Percentiles rank a stretch among this genome's conserved stretches.
Conservation (phyloP, 2,113 vertebrate genomes). For the Heterocephalus glaber region DNA sequence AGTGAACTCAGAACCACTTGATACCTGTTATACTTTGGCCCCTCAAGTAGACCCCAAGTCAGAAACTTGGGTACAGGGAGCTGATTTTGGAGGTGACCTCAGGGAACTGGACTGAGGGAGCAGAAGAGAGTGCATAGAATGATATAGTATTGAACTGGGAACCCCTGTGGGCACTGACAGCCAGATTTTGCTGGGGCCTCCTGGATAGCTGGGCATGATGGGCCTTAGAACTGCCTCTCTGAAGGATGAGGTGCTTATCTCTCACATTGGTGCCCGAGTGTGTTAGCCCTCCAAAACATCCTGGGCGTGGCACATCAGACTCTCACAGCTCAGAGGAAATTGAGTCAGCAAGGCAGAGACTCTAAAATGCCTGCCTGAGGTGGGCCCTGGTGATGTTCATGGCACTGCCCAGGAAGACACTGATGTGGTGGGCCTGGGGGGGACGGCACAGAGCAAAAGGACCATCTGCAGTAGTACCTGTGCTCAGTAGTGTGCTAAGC, state of each 20-base stretch:
- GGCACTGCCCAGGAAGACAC: background rate
- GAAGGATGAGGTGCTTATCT: background rate
- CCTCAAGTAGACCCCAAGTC: background rate
- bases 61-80: too few relatives aligned
- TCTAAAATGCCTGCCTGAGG: background rate
- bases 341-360: background rate
- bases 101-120: background rate
- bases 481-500: background rate
- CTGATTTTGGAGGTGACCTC: background rate
- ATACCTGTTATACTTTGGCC: background rate
- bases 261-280: background rate
- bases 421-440: background rate
- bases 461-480: accelerated
- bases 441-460: background rate
- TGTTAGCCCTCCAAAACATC: background rate
- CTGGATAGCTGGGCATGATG: background rate
- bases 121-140: background rate
- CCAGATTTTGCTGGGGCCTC: accelerated
- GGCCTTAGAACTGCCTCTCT: background rate
- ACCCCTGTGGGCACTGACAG: accelerated
- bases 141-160: background rate
- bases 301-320: background rate
- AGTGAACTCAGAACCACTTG: background rate
- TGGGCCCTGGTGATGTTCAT: accelerated
- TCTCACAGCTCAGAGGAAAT: background rate